Conservation (phyloP, 2,113 vertebrate genomes). For the Monarcha castaneiventris region DNA sequence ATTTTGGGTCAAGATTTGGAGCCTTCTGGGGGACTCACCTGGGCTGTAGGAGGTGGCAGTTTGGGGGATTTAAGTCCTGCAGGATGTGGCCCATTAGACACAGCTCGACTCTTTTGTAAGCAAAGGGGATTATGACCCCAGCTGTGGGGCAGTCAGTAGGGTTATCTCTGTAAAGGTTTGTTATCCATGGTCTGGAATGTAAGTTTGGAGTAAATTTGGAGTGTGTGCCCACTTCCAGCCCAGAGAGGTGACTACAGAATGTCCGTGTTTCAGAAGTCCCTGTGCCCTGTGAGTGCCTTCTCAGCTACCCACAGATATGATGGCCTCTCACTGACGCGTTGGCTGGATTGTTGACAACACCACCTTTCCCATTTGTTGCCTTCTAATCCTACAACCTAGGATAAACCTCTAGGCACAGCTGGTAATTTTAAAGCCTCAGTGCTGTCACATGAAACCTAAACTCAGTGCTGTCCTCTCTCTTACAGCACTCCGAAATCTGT, state of each 20-base stretch:
- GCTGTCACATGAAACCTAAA: neutral
- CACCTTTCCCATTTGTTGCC: neutral
- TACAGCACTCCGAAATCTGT: rapidly evolving
- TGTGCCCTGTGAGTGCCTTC: neutral
- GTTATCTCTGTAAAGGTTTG: neutral
- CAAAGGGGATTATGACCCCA: neutral
- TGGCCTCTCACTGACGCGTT: rapidly evolving
- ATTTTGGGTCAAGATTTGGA: neutral
- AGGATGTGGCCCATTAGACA: neutral
- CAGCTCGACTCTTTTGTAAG: neutral
- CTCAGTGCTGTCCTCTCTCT: neutral
- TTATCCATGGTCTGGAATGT: neutral
- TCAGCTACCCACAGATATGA: neutral
- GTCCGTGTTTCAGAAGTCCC: neutral
- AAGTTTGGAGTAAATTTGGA: neutral
- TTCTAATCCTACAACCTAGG: neutral
- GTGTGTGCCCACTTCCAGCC: neutral
- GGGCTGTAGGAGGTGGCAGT: neutral
- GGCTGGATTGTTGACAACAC: neutral
- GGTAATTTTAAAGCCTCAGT: neutral
- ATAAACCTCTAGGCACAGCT: neutral
- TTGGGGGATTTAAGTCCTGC: neutral
- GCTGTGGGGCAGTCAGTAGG: neutral
- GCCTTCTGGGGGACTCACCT: neutral
- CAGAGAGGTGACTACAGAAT: rapidly evolving